phyloP scores from a whole-genome alignment of 2,888 invertebrate genomes.

The Drosophila sordidapex region DNA sequence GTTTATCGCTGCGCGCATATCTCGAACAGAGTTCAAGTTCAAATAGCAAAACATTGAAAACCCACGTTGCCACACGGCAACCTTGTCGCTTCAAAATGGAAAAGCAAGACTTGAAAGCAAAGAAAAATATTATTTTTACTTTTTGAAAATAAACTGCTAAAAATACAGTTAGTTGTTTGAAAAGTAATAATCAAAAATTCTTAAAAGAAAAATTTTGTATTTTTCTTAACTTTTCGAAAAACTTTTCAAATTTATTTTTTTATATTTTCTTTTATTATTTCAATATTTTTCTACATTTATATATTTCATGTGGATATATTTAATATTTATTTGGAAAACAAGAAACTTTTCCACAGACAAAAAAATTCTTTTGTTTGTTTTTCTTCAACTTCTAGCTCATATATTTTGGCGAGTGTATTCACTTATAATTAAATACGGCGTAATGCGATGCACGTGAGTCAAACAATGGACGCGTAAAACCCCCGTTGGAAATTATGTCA shows the following conservation, averaged over 20 bases:
- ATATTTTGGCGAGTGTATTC: neutral
- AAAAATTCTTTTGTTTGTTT: neutral
- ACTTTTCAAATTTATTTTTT: neutral
- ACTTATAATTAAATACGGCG: slow-evolving; percentile 29
- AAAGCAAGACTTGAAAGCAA: neutral
- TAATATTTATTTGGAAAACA: neutral
- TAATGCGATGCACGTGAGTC: slow-evolving; percentile 41
- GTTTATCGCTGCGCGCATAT: slow-evolving; percentile 26
- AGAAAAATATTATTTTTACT: neutral
- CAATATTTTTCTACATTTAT: neutral
- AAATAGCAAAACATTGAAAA: slow-evolving; percentile 14
- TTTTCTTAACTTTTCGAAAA: neutral
- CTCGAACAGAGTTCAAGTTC: slow-evolving; percentile 63
- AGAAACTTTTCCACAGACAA: neutral
- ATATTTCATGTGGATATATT: neutral
- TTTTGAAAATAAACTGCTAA: neutral
- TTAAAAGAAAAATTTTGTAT: neutral
- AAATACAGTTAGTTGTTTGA: neutral
- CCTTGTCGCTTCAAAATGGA: neutral
- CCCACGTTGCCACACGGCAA: neutral
- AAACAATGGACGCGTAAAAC: slow-evolving; percentile 37
- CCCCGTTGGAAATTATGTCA: slow-evolving; percentile 14
- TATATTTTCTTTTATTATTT: neutral
- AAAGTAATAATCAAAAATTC: neutral
- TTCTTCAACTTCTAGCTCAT: neutral